Evolutionary conservation across 2,113 vertebrate genomes (phyloP).

Genomic region (Tringa solitaria): DNA sequence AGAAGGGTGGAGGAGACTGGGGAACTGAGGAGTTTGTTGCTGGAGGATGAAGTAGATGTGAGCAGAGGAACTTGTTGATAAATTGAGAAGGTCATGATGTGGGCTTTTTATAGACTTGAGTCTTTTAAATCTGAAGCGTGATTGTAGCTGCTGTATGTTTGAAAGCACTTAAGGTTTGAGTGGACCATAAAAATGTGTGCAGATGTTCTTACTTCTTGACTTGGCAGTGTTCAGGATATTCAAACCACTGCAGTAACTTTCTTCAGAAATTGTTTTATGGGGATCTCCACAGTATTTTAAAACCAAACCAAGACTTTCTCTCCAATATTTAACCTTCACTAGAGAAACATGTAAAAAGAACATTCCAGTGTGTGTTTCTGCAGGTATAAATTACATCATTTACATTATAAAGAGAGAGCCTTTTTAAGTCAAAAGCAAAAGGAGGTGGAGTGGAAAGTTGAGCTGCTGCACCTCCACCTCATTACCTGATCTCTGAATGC

Average conservation of each 20-base stretch:
- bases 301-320: neutral
- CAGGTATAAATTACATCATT: neutral
- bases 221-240: neutral
- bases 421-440: neutral
- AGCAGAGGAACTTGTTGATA: neutral
- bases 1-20: neutral
- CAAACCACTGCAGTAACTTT: neutral
- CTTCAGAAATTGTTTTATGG: neutral
- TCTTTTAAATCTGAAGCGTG: neutral
- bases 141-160: neutral
- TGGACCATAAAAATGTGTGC: neutral
- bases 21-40: neutral
- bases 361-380: neutral
- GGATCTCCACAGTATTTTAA: neutral
- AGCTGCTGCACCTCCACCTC: neutral
- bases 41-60: neutral
- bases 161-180: constrained; percentile 33
- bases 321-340: neutral
- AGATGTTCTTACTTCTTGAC: constrained; percentile 19
- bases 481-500: neutral
- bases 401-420: neutral
- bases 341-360: neutral
- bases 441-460: neutral
- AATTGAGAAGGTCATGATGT: neutral
- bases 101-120: neutral